Conservation (phyloP, 2,797 vertebrate genomes). For the Urophycis tenuis region DNA sequence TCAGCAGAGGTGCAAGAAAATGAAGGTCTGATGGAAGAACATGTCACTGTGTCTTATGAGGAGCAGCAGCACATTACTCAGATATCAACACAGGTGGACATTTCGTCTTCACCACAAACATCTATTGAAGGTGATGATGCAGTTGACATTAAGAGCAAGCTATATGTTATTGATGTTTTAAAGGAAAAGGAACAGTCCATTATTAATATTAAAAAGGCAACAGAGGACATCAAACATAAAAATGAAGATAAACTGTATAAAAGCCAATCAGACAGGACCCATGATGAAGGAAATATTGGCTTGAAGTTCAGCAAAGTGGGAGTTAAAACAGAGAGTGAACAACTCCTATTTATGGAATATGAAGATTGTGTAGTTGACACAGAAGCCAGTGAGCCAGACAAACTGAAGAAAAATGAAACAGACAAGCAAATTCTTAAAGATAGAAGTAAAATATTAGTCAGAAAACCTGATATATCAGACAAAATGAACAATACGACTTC, state of each 20-base stretch:
- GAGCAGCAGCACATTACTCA: slow-evolving; percentile 9
- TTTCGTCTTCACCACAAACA: slow-evolving; percentile 10
- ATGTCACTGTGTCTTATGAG: slow-evolving; percentile 5
- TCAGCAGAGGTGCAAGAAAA: slow-evolving; percentile 4
- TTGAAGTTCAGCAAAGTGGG: too few species aligned
- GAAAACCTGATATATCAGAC: background rate
- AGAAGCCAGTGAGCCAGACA: too few species aligned
- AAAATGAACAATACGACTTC: background rate
- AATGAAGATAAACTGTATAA: background rate
- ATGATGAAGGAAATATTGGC: too few species aligned
- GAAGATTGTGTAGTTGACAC: too few species aligned
- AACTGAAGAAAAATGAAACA: too few species aligned
- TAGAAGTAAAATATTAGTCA: too few species aligned
- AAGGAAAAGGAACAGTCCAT: slow-evolving; percentile 8
- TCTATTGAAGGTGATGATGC: slow-evolving; percentile 1
- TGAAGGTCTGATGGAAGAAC: slow-evolving; percentile 15
- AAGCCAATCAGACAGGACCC: background rate
- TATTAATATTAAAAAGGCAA: background rate
- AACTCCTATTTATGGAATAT: too few species aligned
- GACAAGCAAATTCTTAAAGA: too few species aligned
- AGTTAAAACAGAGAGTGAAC: too few species aligned
- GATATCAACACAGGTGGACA: slow-evolving; percentile 12
- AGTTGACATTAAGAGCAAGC: slow-evolving; percentile 9
- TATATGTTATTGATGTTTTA: slow-evolving; percentile 52
- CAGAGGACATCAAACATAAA: background rate